Evolutionary conservation across 2,888 invertebrate species (phyloP).

Genomic region (Meteorus colon): DNA sequence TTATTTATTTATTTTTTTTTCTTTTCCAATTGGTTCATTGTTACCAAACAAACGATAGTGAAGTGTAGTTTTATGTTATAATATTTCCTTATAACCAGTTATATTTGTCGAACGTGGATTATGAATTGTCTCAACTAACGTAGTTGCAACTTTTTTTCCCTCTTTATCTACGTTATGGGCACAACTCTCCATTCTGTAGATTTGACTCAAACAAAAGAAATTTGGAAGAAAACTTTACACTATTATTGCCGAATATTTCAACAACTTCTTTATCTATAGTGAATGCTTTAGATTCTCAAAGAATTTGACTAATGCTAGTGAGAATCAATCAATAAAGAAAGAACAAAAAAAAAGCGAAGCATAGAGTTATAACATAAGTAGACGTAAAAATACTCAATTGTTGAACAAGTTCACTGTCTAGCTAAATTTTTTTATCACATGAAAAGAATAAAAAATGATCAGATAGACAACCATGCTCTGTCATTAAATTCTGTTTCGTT

Average conservation of each 20-base stretch:
- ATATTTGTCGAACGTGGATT: neutral
- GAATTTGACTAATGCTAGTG: neutral
- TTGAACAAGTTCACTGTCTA: constrained; percentile 5
- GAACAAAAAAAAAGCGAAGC: neutral
- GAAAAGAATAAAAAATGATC: neutral
- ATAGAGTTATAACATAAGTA: constrained; percentile 7
- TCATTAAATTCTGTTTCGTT: constrained; percentile 3
- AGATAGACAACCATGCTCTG: neutral
- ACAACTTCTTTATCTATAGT: neutral
- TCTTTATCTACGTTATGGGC: neutral
- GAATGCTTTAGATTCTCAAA: neutral
- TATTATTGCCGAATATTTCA: constrained; percentile 25
- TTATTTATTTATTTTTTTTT: constrained; percentile 55
- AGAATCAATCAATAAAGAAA: neutral
- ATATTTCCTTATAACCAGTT: neutral
- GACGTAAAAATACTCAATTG: neutral
- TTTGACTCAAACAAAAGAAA: neutral
- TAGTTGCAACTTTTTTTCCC: neutral
- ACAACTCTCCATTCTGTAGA: neutral
- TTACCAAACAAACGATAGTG: constrained; percentile 17
- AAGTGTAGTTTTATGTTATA: constrained; percentile 16
- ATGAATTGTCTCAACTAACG: constrained; percentile 1
- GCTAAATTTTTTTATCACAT: neutral
- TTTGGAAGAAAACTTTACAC: constrained; percentile 13
- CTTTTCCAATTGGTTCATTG: constrained; percentile 39